Percentiles rank a stretch among this genome's conserved stretches.
These are phyloP conservation scores for Pseudococcus jackbeardsleyi DNA, from an alignment of 2,888 invertebrate species.

Conservation along the genomic window DNA sequence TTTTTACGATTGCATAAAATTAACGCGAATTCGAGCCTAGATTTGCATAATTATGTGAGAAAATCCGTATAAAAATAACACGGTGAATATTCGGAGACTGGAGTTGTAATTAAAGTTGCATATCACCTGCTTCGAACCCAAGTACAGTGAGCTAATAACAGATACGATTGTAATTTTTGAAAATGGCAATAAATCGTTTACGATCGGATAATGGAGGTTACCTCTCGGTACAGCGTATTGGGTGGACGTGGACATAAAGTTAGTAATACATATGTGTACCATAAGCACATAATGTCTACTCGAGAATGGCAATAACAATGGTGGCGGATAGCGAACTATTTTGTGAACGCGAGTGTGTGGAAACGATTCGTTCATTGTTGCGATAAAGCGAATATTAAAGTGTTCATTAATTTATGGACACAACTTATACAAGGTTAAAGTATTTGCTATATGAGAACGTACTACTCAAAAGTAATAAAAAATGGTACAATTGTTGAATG, in stretches of 20 bases:
- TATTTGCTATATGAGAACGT: slow-evolving; percentile 34
- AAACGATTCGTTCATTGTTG: slow-evolving; percentile 38
- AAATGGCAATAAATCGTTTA: slow-evolving; percentile 5
- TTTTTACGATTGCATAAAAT: no score
- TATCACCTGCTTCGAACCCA: no score
- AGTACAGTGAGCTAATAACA: background rate
- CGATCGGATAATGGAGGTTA: background rate
- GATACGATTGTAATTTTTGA: background rate
- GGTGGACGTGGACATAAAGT: background rate
- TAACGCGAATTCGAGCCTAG: no score
- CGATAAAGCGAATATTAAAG: slow-evolving; percentile 36
- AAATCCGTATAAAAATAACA: no score
- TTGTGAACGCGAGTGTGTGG: slow-evolving; percentile 41
- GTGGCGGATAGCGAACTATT: slow-evolving; percentile 2
- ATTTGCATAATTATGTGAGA: no score
- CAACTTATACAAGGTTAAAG: slow-evolving; percentile 33
- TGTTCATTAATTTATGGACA: slow-evolving; percentile 47
- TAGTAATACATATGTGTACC: background rate
- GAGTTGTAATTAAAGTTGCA: no score
- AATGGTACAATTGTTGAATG: slow-evolving; percentile 34
- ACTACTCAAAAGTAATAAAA: slow-evolving; percentile 37
- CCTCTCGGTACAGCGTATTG: background rate
- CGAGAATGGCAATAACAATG: background rate
- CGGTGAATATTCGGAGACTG: no score
- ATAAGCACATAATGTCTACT: background rate